Evolutionary conservation across 2,797 vertebrate genomes (phyloP).

Genomic region (Mormyrops boulengeri): DNA sequence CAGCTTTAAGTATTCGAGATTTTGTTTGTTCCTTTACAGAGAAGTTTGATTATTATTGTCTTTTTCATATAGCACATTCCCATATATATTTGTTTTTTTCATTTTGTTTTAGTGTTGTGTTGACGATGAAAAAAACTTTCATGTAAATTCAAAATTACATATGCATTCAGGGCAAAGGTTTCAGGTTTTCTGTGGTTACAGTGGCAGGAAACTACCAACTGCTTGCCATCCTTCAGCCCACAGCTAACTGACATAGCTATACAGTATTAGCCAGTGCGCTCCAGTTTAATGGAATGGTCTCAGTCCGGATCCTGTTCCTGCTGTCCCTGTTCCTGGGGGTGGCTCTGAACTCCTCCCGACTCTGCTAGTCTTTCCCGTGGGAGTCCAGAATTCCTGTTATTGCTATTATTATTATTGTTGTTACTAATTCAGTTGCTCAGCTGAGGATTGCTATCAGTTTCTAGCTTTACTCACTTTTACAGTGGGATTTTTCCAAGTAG

Average conservation of each 20-base stretch:
- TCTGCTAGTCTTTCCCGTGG: constrained; percentile 31
- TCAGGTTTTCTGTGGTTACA: constrained; percentile 11
- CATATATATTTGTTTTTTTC: background rate
- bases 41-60: background rate
- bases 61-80: background rate
- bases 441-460: background rate
- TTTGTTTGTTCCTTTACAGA: background rate
- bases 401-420: constrained; percentile 36
- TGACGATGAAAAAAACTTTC: background rate
- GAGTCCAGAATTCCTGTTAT: constrained; percentile 52
- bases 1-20: background rate
- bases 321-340: background rate
- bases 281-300: background rate
- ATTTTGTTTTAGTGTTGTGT: background rate
- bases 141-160: constrained; percentile 12
- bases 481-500: background rate
- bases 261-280: background rate
- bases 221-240: background rate
- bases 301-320: background rate
- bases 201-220: background rate
- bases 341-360: constrained; percentile 17
- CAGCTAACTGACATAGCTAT: background rate
- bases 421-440: background rate
- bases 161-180: constrained; percentile 14
- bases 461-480: background rate